A percentile compares a stretch with the other conserved stretches of the same genome.
Evolutionary conservation across 2,113 vertebrate species (phyloP).

Genomic region (Nansenia antarctica): DNA sequence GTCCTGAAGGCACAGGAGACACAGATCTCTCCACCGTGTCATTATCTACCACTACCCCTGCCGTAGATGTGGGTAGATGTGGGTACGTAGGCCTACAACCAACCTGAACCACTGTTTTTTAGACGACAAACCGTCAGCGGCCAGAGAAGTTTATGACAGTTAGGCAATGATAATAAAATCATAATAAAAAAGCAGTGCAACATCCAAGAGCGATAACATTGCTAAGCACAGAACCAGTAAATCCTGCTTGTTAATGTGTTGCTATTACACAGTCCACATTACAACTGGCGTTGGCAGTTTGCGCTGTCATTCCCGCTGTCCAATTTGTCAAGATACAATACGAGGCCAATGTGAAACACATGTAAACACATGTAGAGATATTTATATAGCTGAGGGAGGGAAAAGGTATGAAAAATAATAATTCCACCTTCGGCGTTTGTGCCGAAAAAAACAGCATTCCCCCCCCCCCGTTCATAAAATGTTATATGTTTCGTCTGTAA

Average conservation of each 20-base stretch:
- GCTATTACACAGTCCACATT: neutral
- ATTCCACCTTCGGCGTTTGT: neutral
- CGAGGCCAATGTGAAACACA: neutral
- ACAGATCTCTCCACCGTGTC: neutral
- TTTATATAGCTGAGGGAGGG: neutral
- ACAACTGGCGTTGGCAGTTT: no score
- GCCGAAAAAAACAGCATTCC: neutral
- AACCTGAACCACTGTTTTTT: no score
- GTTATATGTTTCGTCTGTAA: slow-evolving; percentile 1
- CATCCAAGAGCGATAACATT: neutral
- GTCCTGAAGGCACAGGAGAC: neutral
- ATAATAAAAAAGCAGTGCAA: neutral
- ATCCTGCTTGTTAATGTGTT: neutral
- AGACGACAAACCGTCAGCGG: no score
- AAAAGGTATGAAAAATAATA: neutral
- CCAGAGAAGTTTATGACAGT: neutral
- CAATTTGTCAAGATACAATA: neutral
- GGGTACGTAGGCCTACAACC: no score
- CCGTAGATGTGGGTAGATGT: no score
- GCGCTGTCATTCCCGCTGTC: neutral
- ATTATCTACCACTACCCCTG: no score
- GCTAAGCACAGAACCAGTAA: neutral
- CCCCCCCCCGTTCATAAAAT: neutral
- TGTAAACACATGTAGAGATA: neutral
- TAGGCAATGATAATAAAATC: neutral